phyloP scores from a whole-genome alignment of 1,140 invertebrate species.

The Goniozus legneri region DNA sequence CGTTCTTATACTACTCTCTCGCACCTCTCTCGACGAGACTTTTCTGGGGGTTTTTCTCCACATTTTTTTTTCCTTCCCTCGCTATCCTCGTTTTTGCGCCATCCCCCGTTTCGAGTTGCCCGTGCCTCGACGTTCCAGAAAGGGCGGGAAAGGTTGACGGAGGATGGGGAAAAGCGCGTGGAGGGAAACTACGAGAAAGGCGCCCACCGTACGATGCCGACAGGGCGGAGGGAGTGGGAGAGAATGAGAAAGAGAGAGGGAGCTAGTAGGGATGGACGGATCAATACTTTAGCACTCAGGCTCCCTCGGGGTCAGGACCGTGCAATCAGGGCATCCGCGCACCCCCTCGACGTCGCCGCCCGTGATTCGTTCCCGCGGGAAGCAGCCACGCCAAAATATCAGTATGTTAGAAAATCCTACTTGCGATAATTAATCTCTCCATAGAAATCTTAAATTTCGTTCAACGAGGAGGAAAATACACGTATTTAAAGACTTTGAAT shows the following conservation, averaged over 20 bases:
- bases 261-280: slow-evolving; percentile 15
- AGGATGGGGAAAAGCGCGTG: slow-evolving; percentile 11
- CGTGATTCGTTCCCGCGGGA: neutral
- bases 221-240: slow-evolving; percentile 5
- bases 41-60: no score
- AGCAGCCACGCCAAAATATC: no score
- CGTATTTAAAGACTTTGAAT: no score
- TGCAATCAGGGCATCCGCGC: slow-evolving; percentile 22
- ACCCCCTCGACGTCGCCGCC: neutral
- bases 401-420: no score
- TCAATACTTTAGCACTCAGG: slow-evolving; percentile 37
- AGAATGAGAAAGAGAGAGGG: neutral
- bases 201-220: neutral
- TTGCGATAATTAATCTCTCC: no score
- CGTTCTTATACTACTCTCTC: neutral
- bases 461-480: no score
- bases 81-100: neutral
- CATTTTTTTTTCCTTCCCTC: neutral
- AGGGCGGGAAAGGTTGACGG: slow-evolving; percentile 25
- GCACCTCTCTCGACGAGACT: neutral
- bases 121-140: slow-evolving; percentile 11
- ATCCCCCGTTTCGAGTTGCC: neutral
- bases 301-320: slow-evolving; percentile 30
- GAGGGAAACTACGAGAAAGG: slow-evolving; percentile 20
- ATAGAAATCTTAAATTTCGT: no score